Percentiles rank a stretch among this genome's conserved stretches.
phyloP scores from a whole-genome alignment of 2,888 invertebrate species.

The Copidosoma aretas region DNA sequence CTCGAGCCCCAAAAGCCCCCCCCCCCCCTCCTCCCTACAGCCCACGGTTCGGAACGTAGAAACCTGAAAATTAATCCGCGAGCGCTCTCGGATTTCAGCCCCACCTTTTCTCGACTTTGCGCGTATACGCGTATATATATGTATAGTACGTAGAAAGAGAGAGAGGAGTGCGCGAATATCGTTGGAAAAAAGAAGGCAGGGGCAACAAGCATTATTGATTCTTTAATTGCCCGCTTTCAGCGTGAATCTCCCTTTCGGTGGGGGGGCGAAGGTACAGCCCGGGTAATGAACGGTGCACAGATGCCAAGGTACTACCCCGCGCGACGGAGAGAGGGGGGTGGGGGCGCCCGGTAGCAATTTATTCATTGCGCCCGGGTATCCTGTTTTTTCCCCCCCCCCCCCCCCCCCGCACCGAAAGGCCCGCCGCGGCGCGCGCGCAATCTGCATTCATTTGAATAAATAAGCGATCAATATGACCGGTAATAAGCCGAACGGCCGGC shows the following conservation, averaged over 20 bases:
- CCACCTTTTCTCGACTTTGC: slow-evolving; percentile 13
- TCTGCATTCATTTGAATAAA: slow-evolving; percentile 64
- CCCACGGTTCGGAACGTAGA: neutral
- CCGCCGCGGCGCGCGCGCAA: slow-evolving; percentile 54
- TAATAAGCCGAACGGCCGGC: slow-evolving; percentile 59
- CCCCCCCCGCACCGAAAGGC: slow-evolving; percentile 52
- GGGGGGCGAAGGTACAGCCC: neutral
- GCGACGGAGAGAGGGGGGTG: slow-evolving; percentile 35
- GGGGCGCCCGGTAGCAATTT: slow-evolving; percentile 61
- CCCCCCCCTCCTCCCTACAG: no score
- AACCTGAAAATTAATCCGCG: slow-evolving; percentile 27
- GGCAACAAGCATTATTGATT: slow-evolving; percentile 41
- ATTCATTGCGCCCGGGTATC: slow-evolving; percentile 59
- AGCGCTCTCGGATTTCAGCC: slow-evolving; percentile 28
- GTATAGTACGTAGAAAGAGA: neutral
- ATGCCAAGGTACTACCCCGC: slow-evolving; percentile 38
- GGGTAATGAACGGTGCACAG: slow-evolving; percentile 33
- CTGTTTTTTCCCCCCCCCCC: slow-evolving; percentile 50
- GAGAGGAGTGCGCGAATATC: slow-evolving; percentile 17
- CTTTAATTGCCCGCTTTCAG: slow-evolving; percentile 40
- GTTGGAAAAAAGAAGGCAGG: slow-evolving; percentile 12
- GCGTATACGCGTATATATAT: neutral
- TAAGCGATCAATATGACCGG: slow-evolving; percentile 63
- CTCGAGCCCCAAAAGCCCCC: no score
- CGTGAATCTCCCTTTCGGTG: slow-evolving; percentile 29